A percentile compares a stretch with the other conserved stretches of the same genome.
Evolutionary conservation across 2,113 vertebrate genomes (phyloP).

Genomic region (Prunella fulvescens): DNA sequence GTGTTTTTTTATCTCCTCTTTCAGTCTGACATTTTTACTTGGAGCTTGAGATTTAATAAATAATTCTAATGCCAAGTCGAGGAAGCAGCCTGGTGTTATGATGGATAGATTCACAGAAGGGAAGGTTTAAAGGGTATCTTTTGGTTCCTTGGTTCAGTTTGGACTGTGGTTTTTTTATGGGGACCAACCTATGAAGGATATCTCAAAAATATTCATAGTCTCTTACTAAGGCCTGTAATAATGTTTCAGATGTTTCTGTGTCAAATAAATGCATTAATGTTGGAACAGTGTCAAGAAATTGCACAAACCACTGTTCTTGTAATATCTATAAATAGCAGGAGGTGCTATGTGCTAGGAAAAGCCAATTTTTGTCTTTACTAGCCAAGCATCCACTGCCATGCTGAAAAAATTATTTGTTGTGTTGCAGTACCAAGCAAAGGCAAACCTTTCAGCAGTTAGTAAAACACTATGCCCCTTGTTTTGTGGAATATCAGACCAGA

Average conservation of each 20-base stretch:
- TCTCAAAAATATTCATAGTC: background rate
- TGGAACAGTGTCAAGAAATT: background rate
- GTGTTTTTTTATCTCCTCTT: background rate
- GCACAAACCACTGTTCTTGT: background rate
- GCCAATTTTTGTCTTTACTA: background rate
- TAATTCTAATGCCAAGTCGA: background rate
- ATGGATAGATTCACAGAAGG: background rate
- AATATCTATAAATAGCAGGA: background rate
- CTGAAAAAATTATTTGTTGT: background rate
- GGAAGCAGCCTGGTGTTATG: background rate
- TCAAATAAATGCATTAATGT: background rate
- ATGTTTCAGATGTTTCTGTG: background rate
- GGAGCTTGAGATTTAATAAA: background rate
- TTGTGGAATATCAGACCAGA: background rate
- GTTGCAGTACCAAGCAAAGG: background rate
- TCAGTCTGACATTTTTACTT: background rate
- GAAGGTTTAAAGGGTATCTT: accelerated
- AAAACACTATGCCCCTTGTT: background rate
- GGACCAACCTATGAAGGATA: background rate
- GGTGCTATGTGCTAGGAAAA: background rate
- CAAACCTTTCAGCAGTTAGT: background rate
- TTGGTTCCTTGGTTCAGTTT: background rate
- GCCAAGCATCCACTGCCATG: background rate
- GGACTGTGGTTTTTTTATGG: background rate
- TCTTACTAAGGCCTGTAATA: background rate